Evolutionary conservation across 2,888 invertebrate species (phyloP), one percentile per base, ranked within the genome.

Genomic region (Machimus rusticus): DNA sequence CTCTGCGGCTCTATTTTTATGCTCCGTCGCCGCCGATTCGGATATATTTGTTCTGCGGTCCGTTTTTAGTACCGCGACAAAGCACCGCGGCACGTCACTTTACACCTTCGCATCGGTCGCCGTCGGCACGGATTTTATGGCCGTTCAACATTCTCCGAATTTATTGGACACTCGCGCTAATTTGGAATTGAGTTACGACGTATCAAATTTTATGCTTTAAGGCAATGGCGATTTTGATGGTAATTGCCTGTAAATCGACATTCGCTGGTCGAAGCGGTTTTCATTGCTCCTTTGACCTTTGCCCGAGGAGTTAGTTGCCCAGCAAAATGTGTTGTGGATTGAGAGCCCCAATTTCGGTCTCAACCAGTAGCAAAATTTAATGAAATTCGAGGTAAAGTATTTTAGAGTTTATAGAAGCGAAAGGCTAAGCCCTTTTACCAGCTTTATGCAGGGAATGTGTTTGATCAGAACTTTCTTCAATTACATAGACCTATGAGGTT

Each of bases 121-220:
- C 28, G 76, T 5, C 37, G 31, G 28, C 23, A 28, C 28, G 34
- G 51, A 79, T 46, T 79, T 79, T 79, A 79, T 51, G 51, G 51
- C 2, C 12, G 1, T 12, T 12, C 66, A 28, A 4, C 66, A 66
- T 66, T 66, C 66, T 66, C 1, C 12, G 23, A 4, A 66, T 66
- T 66, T 66, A 66, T 66, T 66, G 66, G 23, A 66, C 66, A 23
- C 23, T 23, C 66, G 5, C 12, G 66, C 34, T 76, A 76, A 76
- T 76, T 76, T 76, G 14, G 76, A 43, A 23, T 78, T 34, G 23
- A 78, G 23, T 39, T 39, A 39, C 43, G n/a, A 78, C 43, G 78
- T 78, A 78, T 78, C 78, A 78, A 23, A 12, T 78, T 39, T 78
- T 78, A 78, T 43, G 78, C 37, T 78, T 78, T n/a, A 23, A 43